Evolutionary conservation across 2,797 vertebrate genomes (phyloP), one percentile per base, ranked within the genome.

Genomic region (Phrynocephalus guinanensis): DNA sequence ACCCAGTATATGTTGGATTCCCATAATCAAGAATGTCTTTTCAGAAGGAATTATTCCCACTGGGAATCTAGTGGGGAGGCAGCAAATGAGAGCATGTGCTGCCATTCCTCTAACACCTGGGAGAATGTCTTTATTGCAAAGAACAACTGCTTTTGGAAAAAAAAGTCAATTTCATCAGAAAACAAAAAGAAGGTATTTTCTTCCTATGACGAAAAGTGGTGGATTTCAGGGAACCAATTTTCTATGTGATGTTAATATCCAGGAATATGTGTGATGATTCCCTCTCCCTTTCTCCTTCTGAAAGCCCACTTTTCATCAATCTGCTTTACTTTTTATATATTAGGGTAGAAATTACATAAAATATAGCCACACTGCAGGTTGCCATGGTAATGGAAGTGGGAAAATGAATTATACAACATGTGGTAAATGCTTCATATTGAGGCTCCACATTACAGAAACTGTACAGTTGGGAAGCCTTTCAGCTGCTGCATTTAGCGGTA

Each of bases 361-460:
- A 85, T 88, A 85, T 81, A 85, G 83, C 71, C 78, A 88, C 83
- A 82, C n/a, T 26, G 83, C 44, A 82, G 78, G 87, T 88, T 88
- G 52, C 87, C 26, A 88, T 88, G 79, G 83, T 24, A 85, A 85
- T 80, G 50, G 71, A 70, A 85, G 78, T 38, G 18, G 78, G 48
- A 50, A 82, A 85, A 88, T 88, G 87, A 85, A 88, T 85, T 88
- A 88, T 85, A 88, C 83, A 85, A 85, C 83, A 67, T 75, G 72
- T 85, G 82, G 71, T 76, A 88, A 88, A 88, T 85, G 71, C 71
- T 82, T 88, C 83, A 76, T 85, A 85, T 85, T 82, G 48, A 82
- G 72, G 33, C 71, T 76, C 60, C 68, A 88, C 78, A 77, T 85
- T 83, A 50, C 66, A 82, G 79, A 85, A 85, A 85, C 24, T 76